A percentile compares a stretch with the other conserved stretches of the same genome.
These are phyloP conservation scores for Gouania willdenowi DNA, from an alignment of 2,797 vertebrate genomes.

Conservation along the genomic window DNA sequence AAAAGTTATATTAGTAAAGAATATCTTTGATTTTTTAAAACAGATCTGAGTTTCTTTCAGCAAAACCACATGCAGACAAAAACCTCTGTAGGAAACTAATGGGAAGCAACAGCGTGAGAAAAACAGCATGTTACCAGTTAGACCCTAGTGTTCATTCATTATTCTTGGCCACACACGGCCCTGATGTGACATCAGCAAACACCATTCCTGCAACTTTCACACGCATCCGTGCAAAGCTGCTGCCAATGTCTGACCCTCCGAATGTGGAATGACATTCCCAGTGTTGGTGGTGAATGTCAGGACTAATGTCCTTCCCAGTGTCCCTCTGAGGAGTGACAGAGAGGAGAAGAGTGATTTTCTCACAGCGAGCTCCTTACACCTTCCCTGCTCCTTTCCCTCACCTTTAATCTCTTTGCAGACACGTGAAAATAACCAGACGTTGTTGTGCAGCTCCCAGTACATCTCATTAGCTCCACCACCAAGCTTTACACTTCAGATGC, in stretches of 20 bases:
- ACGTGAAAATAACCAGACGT: conserved; percentile 20
- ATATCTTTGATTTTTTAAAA: too few relatives aligned
- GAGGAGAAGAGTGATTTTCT: conserved; percentile 18
- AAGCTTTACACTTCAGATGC: conserved; percentile 5
- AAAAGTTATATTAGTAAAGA: too few relatives aligned
- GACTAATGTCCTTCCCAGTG: not conserved
- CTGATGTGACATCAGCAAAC: conserved; percentile 10
- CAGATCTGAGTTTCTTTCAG: too few relatives aligned
- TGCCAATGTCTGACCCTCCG: conserved; percentile 2
- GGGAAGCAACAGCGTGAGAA: too few relatives aligned
- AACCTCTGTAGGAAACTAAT: too few relatives aligned
- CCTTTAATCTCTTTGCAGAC: conserved; percentile 16
- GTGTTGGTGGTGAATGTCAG: conserved; percentile 6
- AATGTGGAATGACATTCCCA: conserved; percentile 14
- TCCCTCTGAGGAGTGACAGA: too few relatives aligned
- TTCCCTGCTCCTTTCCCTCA: conserved; percentile 3
- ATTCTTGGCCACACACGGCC: not conserved
- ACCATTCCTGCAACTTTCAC: conserved; percentile 26
- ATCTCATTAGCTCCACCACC: conserved; percentile 6
- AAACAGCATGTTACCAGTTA: too few relatives aligned
- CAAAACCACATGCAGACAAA: too few relatives aligned
- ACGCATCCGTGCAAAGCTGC: conserved; percentile 2
- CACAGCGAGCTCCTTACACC: conserved; percentile 9
- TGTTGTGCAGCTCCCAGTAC: conserved; percentile 2
- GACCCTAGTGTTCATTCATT: conserved; percentile 24